Evolutionary conservation across 2,113 vertebrate genomes (phyloP), one percentile per base, ranked within the genome.

Genomic region (Aldabrachelys gigantea): DNA sequence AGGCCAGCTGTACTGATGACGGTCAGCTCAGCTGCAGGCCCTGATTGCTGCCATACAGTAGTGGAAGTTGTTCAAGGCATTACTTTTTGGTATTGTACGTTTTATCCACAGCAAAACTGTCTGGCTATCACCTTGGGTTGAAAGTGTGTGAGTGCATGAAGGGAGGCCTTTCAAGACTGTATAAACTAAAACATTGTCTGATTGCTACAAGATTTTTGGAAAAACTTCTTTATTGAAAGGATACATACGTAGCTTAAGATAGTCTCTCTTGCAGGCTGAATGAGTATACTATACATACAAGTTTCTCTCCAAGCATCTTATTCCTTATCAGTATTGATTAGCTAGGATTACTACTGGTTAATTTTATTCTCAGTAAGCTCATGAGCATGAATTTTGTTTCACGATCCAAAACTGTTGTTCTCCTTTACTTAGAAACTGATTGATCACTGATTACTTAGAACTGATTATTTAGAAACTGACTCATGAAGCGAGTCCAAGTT

Each of bases 101-200:
- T 62, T 86, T 91, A 84, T 94, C 79, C 82, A 82, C 89, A 91
- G 96, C 95, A 97, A 95, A 97, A 93, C 72, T 3, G 5, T 86
- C 72, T 16, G 92, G 50, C 14, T 52, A 1, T 90, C 4, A 0
- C 83, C 92, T 96, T 86, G 53, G 84, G 3, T 93, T 90, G 80
- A 22, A 29, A 88, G 38, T 86, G 87, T 78, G 95, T 95, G 90
- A 94, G 96, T 96, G 96, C 95, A 94, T 90, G 94, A 96, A 91
- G 93, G 82, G 95, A 91, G 78, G 96, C 96, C 92, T 97, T 97
- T 97, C 96, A 83, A 93, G 96, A 94, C 90, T 95, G 86, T 91
- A 89, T 96, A 95, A 96, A 94, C 31, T 69, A 69, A 94, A 95
- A 91, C 88, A 69, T 81, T 93, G 94, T 89, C 62, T 19, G 4